A percentile compares a stretch with the other conserved stretches of the same genome.
Evolutionary conservation across 2,113 vertebrate genomes (phyloP).

Genomic region (Periophthalmus modestus): DNA sequence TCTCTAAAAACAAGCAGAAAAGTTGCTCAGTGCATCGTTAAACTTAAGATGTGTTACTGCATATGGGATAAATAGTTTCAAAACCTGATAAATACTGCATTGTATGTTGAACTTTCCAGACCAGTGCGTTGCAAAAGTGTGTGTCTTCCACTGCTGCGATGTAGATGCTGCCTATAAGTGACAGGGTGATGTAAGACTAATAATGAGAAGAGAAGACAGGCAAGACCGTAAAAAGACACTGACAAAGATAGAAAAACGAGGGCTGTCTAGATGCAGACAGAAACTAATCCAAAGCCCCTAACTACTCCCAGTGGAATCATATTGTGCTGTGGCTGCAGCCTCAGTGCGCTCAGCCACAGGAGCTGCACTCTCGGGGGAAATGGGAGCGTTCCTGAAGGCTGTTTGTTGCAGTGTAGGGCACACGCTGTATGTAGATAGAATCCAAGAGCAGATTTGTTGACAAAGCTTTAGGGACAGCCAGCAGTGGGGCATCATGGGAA

Average conservation of each 20-base stretch:
- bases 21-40: too few species aligned
- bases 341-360: conserved; percentile 50
- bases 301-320: conserved; percentile 56
- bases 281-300: conserved; percentile 60
- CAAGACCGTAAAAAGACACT: conserved; percentile 11
- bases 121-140: neutral
- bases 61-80: neutral
- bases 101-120: neutral
- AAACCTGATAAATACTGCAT: too few species aligned
- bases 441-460: conserved; percentile 56
- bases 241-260: conserved; percentile 14
- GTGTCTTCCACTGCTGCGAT: neutral
- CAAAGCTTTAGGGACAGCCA: conserved; percentile 60
- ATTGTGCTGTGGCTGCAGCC: conserved; percentile 36
- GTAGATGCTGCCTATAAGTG: neutral
- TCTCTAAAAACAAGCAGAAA: too few species aligned
- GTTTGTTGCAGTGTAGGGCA: conserved; percentile 45
- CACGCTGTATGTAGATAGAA: conserved; percentile 25
- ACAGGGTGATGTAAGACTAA: conserved; percentile 3
- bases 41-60: too few species aligned
- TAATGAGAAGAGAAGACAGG: conserved; percentile 7
- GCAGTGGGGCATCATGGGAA: conserved; percentile 44
- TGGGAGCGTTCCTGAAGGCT: conserved; percentile 56
- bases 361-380: conserved; percentile 44
- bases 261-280: conserved; percentile 45